Evolutionary conservation across 2,113 vertebrate species (phyloP).

Genomic region (Speoplatyrhinus poulsoni): DNA sequence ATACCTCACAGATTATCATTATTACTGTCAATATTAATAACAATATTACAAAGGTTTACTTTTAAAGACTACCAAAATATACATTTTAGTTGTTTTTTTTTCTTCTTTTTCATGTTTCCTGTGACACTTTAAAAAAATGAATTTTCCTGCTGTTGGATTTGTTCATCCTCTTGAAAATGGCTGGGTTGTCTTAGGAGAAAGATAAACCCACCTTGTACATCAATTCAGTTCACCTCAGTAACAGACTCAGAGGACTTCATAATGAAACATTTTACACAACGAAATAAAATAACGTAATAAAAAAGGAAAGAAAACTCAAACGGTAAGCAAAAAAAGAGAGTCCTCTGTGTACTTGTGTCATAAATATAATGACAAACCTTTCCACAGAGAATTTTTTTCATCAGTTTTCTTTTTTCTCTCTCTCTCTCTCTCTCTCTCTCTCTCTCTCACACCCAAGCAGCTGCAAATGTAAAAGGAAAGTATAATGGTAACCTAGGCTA

Average conservation of each 20-base stretch:
- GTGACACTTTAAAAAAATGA: slow-evolving; percentile 68
- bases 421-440: background rate
- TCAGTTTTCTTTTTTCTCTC: slow-evolving; percentile 59
- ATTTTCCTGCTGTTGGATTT: slow-evolving; percentile 52
- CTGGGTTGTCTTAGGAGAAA: slow-evolving; percentile 70
- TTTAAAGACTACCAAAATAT: slow-evolving; percentile 91
- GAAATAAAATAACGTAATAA: slow-evolving; percentile 55
- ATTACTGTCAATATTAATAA: slow-evolving; percentile 78
- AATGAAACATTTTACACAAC: slow-evolving; percentile 65
- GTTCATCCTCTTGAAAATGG: slow-evolving; percentile 67
- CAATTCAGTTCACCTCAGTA: slow-evolving; percentile 44
- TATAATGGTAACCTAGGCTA: slow-evolving; percentile 57
- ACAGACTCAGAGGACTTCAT: slow-evolving; percentile 60
- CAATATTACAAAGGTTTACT: slow-evolving; percentile 80
- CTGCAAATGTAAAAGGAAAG: slow-evolving; percentile 70
- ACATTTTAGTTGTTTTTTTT: slow-evolving; percentile 78
- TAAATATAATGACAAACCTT: slow-evolving; percentile 61
- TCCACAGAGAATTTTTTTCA: slow-evolving; percentile 51
- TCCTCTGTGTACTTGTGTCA: slow-evolving; percentile 55
- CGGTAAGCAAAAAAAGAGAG: slow-evolving; percentile 59
- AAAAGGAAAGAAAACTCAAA: slow-evolving; percentile 69
- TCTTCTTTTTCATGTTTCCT: slow-evolving; percentile 71
- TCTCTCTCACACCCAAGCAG: slow-evolving; percentile 26
- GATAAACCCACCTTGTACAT: slow-evolving; percentile 47
- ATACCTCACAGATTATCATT: slow-evolving; percentile 84